A percentile compares a stretch with the other conserved stretches of the same genome.
Evolutionary conservation across 1,140 invertebrate species (phyloP).

Genomic region (Zaprionus gabonicus): DNA sequence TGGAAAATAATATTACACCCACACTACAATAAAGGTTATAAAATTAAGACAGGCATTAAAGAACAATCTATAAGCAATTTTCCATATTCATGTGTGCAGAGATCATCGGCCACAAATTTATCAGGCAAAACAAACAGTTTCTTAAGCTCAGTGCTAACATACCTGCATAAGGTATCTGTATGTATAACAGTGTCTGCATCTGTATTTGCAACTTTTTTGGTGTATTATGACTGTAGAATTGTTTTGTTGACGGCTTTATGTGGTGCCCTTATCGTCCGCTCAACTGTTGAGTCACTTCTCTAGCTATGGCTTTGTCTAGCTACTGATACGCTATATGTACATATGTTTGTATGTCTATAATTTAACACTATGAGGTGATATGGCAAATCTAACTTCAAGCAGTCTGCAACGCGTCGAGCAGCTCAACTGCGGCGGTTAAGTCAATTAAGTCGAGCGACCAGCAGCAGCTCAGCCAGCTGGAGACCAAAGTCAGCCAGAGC

Average conservation of each 20-base stretch:
- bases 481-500: conserved; percentile 11
- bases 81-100: neutral
- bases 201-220: conserved; percentile 40
- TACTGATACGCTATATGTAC: conserved; percentile 18
- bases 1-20: neutral
- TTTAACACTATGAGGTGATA: conserved; percentile 20
- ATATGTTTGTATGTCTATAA: conserved; percentile 3
- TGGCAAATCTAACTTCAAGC: conserved; percentile 13
- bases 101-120: conserved; percentile 17
- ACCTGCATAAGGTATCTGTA: conserved; percentile 2
- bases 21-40: neutral
- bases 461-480: conserved; percentile 32
- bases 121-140: conserved; percentile 9
- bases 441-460: conserved; percentile 45
- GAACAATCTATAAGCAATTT: neutral
- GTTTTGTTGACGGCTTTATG: conserved; percentile 16
- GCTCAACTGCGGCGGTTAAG: conserved; percentile 20
- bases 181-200: conserved; percentile 31
- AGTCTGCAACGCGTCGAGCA: neutral
- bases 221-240: conserved; percentile 22
- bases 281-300: conserved; percentile 65
- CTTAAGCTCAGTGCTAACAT: conserved; percentile 6
- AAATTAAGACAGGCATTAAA: neutral
- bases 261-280: conserved; percentile 56
- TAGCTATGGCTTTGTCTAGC: neutral